These are phyloP conservation scores for Drosophila atroscutellata DNA, from an alignment of 2,888 invertebrate species.

Conservation along the genomic window DNA sequence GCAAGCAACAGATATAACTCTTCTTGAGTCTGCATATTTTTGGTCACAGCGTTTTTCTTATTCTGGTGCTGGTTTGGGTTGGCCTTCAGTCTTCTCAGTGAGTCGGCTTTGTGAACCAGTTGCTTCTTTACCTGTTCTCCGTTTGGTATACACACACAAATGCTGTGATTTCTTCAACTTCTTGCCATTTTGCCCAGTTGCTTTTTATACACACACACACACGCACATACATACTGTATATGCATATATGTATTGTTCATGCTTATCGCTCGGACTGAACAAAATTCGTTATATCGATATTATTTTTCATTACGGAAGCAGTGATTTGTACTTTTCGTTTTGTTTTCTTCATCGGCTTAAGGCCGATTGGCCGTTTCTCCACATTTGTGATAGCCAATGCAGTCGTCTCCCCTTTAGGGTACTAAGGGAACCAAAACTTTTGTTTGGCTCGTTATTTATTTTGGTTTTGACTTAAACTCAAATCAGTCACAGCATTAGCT, in stretches of 20 bases:
- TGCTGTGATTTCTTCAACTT: slow-evolving; percentile 35
- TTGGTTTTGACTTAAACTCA: not conserved
- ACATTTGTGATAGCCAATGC: slow-evolving; percentile 1
- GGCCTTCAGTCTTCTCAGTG: slow-evolving; percentile 51
- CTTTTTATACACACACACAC: slow-evolving; percentile 23
- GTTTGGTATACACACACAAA: slow-evolving; percentile 54
- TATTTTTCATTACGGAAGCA: slow-evolving; percentile 53
- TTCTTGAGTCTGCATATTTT: slow-evolving; percentile 60
- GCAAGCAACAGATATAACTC: slow-evolving; percentile 41
- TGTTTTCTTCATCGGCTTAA: slow-evolving; percentile 26
- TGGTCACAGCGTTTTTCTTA: slow-evolving; percentile 62
- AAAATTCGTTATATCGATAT: slow-evolving; percentile 30
- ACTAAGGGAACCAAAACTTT: not conserved
- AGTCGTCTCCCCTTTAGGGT: not conserved
- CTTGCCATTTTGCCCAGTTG: slow-evolving; percentile 38
- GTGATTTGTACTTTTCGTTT: slow-evolving; percentile 60
- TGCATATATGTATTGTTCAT: slow-evolving; percentile 12
- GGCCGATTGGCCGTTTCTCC: not conserved
- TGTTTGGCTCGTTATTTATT: not conserved
- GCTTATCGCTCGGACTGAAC: slow-evolving; percentile 19
- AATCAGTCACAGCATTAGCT: not conserved
- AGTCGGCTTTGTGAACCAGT: slow-evolving; percentile 62
- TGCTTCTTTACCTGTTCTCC: slow-evolving; percentile 58
- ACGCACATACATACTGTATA: not conserved
- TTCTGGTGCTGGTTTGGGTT: slow-evolving; percentile 25